Conservation (phyloP, 1,140 invertebrate species). For the Drosophila mauritiana region DNA sequence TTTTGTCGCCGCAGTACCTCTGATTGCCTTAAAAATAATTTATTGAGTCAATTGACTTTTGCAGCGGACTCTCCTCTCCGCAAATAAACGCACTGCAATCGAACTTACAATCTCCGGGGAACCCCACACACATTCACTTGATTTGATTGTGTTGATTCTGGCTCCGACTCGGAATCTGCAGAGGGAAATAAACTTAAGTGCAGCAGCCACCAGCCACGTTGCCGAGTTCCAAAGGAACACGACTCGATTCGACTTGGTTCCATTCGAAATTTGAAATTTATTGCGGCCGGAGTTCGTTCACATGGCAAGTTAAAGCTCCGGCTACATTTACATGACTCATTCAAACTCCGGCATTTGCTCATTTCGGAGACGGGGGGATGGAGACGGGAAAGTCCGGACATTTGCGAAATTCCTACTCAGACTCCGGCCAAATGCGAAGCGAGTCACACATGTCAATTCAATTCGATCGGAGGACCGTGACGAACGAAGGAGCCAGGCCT, state of each 20-base stretch:
- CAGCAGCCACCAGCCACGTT: conserved; percentile 29
- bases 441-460: conserved; percentile 77
- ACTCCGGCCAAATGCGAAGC: conserved; percentile 45
- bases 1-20: conserved; percentile 70
- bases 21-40: conserved; percentile 84
- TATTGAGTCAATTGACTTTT: conserved; percentile 83
- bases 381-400: background rate
- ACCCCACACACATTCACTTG: conserved; percentile 28
- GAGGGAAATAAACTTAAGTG: conserved; percentile 66
- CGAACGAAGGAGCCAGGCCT: conserved; percentile 31
- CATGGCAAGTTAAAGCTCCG: conserved; percentile 75
- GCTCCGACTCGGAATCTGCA: background rate
- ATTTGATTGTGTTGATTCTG: conserved; percentile 67
- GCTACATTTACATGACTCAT: conserved; percentile 75
- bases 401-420: conserved; percentile 22
- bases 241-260: conserved; percentile 42
- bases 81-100: conserved; percentile 81
- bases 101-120: conserved; percentile 66
- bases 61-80: conserved; percentile 51
- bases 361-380: conserved; percentile 16
- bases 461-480: conserved; percentile 61
- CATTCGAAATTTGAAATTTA: conserved; percentile 80
- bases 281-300: conserved; percentile 78
- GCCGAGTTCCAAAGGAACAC: conserved; percentile 12
- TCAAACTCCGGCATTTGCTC: conserved; percentile 50